These are phyloP conservation scores for Sorex maritimensis DNA, from an alignment of 2,797 vertebrate genomes.

Conservation along the genomic window DNA sequence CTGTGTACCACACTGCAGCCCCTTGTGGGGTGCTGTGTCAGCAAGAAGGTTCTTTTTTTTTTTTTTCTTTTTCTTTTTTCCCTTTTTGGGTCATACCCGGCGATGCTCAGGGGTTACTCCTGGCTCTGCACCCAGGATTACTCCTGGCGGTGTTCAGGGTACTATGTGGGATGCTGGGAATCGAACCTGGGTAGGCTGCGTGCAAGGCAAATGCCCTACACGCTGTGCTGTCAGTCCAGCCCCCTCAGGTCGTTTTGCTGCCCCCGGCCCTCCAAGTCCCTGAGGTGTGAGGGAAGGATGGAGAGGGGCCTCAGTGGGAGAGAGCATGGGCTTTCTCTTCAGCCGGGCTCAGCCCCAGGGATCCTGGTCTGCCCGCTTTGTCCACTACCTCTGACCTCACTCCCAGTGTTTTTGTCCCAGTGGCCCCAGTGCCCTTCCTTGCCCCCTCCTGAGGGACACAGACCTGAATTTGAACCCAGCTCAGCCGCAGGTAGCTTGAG, in stretches of 20 bases:
- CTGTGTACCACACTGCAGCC: too few species aligned
- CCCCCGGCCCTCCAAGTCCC: too few species aligned
- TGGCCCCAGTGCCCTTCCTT: not conserved
- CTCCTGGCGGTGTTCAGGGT: too few species aligned
- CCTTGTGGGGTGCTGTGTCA: not conserved
- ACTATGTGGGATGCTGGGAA: too few species aligned
- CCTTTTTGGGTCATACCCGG: too few species aligned
- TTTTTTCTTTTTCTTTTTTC: too few species aligned
- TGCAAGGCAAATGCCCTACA: fast-evolving
- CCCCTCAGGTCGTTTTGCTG: not conserved
- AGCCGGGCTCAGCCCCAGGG: not conserved
- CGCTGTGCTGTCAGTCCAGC: not conserved
- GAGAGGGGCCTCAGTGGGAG: too few species aligned
- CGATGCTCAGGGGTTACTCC: too few species aligned
- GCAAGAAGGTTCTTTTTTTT: not conserved
- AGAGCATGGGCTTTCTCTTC: too few species aligned
- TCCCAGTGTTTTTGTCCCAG: not conserved
- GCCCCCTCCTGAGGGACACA: not conserved
- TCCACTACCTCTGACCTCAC: not conserved
- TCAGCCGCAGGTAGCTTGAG: not conserved
- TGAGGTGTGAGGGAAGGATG: too few species aligned
- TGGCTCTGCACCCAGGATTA: too few species aligned
- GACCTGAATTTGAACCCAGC: not conserved
- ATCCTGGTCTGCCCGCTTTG: not conserved
- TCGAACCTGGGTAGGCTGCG: not conserved